These are phyloP conservation scores for Micropoecilia bifurca DNA, from an alignment of 2,797 vertebrate species.

Conservation along the genomic window DNA sequence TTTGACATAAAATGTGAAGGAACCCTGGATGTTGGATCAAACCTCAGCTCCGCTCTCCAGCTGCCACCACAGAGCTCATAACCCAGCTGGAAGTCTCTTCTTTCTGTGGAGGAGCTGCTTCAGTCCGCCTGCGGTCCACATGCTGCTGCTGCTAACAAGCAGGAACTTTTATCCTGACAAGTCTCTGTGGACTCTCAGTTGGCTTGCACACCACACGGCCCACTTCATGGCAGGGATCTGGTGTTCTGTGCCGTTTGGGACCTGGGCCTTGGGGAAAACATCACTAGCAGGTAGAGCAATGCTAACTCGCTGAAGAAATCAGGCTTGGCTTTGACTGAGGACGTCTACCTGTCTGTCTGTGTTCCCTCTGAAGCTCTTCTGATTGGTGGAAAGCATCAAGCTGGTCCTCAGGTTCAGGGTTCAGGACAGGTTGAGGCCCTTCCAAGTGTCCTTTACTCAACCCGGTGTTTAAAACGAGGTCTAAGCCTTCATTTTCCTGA, in stretches of 20 bases:
- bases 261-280: slow-evolving; percentile 19
- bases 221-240: slow-evolving; percentile 28
- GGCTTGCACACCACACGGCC: too few relatives aligned
- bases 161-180: slow-evolving; percentile 40
- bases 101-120: slow-evolving; percentile 18
- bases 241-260: slow-evolving; percentile 47
- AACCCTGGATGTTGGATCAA: neutral
- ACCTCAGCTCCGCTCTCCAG: neutral
- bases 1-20: neutral
- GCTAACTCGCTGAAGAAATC: slow-evolving; percentile 39
- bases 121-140: neutral
- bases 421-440: neutral
- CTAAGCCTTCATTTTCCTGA: slow-evolving; percentile 30
- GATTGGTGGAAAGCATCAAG: slow-evolving; percentile 10
- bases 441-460: neutral
- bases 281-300: slow-evolving; percentile 62
- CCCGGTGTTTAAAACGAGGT: slow-evolving; percentile 13
- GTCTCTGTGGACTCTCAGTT: slow-evolving; percentile 42
- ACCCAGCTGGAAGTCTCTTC: slow-evolving; percentile 22
- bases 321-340: slow-evolving; percentile 29
- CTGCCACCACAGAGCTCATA: neutral
- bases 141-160: slow-evolving; percentile 47
- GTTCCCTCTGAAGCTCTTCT: slow-evolving; percentile 20
- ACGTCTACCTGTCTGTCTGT: neutral
- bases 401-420: slow-evolving; percentile 29